Conservation (phyloP, 2,797 vertebrate genomes). For the Oryzias sinensis region DNA sequence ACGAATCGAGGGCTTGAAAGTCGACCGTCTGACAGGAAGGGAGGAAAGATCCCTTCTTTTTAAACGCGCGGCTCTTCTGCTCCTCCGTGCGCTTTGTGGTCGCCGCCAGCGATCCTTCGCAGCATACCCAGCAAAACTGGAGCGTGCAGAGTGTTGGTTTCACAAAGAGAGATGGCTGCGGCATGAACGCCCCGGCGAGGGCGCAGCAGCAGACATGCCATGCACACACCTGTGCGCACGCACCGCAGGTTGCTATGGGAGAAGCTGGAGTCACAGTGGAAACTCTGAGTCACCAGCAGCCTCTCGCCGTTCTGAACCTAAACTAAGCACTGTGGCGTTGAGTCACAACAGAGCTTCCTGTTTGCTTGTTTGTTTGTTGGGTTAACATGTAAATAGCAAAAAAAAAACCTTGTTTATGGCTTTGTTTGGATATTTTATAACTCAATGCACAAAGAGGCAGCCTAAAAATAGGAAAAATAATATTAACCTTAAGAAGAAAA, state of each 20-base stretch:
- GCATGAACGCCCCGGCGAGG: conserved; percentile 47
- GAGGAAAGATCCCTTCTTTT: conserved; percentile 38
- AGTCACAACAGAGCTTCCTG: conserved; percentile 79
- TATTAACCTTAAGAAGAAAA: background rate
- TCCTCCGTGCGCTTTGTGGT: conserved; percentile 36
- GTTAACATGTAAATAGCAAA: too few relatives aligned
- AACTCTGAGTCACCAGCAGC: conserved; percentile 80
- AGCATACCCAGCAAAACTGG: conserved; percentile 25
- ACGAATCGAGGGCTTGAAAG: conserved; percentile 48
- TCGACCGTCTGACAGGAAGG: conserved; percentile 19
- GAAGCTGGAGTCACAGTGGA: conserved; percentile 75
- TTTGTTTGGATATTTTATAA: too few relatives aligned
- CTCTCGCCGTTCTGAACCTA: conserved; percentile 75
- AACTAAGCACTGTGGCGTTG: conserved; percentile 80
- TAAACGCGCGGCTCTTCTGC: conserved; percentile 17
- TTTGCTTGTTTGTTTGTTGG: conserved; percentile 53
- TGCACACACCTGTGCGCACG: conserved; percentile 36
- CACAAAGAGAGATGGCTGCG: conserved; percentile 22
- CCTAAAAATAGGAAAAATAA: background rate
- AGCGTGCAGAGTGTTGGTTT: conserved; percentile 29
- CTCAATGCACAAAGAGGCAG: background rate
- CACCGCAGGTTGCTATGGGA: conserved; percentile 54
- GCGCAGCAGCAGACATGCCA: conserved; percentile 42
- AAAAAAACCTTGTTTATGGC: too few relatives aligned
- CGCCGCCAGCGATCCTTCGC: conserved; percentile 33